These are phyloP conservation scores for Furcifer pardalis DNA, from an alignment of 2,797 vertebrate species.

Conservation along the genomic window DNA sequence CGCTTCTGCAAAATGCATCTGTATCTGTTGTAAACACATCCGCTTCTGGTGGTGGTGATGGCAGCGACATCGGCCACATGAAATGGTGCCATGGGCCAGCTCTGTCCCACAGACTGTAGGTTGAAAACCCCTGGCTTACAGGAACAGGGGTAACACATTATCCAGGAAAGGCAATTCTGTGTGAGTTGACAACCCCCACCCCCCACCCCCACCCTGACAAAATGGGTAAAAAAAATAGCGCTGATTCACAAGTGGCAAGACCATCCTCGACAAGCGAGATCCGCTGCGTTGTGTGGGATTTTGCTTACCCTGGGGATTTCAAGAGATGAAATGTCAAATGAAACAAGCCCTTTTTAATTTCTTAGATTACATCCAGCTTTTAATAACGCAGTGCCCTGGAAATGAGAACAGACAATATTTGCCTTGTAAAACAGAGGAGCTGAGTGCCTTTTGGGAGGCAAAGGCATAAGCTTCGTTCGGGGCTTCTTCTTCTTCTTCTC, in stretches of 20 bases:
- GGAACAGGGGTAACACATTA: no score
- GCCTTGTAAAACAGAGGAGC: slow-evolving; percentile 67
- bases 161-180: not conserved
- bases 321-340: slow-evolving; percentile 68
- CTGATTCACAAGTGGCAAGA: slow-evolving; percentile 38
- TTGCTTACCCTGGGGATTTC: slow-evolving; percentile 45
- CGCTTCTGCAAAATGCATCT: no score
- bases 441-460: slow-evolving; percentile 65
- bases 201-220: not conserved
- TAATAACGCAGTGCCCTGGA: slow-evolving; percentile 70
- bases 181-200: no score
- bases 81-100: no score
- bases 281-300: not conserved
- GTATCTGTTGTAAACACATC: no score
- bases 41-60: no score
- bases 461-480: slow-evolving; percentile 77
- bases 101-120: no score
- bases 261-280: slow-evolving; percentile 46
- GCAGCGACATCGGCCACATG: no score
- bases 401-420: slow-evolving; percentile 73
- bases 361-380: slow-evolving; percentile 60
- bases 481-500: no score
- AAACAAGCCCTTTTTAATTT: slow-evolving; percentile 71
- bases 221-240: not conserved
- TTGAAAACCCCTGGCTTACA: no score